phyloP scores from a whole-genome alignment of 2,113 vertebrate genomes.

The Bungarus multicinctus region DNA sequence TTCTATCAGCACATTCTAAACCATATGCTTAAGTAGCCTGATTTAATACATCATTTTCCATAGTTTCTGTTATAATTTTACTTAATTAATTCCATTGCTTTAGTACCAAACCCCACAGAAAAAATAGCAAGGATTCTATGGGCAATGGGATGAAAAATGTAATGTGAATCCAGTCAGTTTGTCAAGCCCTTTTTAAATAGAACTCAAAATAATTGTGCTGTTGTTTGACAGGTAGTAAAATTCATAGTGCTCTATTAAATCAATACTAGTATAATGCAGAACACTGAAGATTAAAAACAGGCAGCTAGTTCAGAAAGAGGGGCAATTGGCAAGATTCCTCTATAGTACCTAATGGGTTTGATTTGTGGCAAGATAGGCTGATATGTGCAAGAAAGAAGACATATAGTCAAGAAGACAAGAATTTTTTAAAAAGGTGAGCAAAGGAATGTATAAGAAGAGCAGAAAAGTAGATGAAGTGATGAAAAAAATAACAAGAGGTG shows the following conservation, averaged over 20 bases:
- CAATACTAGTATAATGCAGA: slow-evolving; percentile 60
- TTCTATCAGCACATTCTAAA: background rate
- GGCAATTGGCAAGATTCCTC: slow-evolving; percentile 43
- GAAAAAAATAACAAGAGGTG: background rate
- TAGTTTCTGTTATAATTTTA: fast-evolving
- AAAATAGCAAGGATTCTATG: background rate
- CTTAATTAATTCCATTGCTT: background rate
- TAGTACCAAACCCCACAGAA: background rate
- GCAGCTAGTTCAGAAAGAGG: slow-evolving; percentile 45
- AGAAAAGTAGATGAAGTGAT: slow-evolving; percentile 22
- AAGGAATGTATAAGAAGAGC: slow-evolving; percentile 25
- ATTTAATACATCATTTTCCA: background rate
- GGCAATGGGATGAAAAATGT: slow-evolving; percentile 51
- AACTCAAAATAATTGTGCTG: slow-evolving; percentile 62
- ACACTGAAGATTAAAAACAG: slow-evolving; percentile 54
- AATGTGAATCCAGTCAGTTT: slow-evolving; percentile 45
- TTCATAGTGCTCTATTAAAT: slow-evolving; percentile 61
- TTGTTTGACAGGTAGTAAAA: slow-evolving; percentile 67
- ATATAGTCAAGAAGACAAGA: slow-evolving; percentile 22
- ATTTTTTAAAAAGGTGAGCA: slow-evolving; percentile 18
- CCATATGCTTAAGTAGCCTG: background rate
- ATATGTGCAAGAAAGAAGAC: background rate
- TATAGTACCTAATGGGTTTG: slow-evolving; percentile 50
- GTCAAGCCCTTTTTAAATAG: slow-evolving; percentile 57
- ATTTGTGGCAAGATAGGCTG: slow-evolving; percentile 43